Evolutionary conservation across 2,888 invertebrate species (phyloP).

Genomic region (Stenchaetothrips biformis): DNA sequence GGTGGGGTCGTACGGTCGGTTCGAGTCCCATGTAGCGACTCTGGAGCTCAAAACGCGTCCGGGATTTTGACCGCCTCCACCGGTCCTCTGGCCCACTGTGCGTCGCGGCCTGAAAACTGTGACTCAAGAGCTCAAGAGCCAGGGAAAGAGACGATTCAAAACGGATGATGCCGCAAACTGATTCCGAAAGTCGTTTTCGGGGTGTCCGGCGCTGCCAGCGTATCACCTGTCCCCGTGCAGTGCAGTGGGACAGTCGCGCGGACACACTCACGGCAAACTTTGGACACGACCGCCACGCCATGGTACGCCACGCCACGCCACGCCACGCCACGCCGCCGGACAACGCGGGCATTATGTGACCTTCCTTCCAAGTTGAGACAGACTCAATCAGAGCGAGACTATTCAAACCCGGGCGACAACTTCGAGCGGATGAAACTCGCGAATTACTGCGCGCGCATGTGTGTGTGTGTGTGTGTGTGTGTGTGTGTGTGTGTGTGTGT

Average conservation of each 20-base stretch:
- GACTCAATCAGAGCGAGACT: background rate
- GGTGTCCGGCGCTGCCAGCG: background rate
- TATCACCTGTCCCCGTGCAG: background rate
- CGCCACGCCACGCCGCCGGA: background rate
- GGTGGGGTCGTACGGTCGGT: no score
- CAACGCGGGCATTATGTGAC: background rate
- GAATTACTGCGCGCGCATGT: background rate
- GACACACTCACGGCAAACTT: background rate
- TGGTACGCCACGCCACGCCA: background rate
- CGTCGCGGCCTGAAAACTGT: no score
- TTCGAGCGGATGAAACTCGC: background rate
- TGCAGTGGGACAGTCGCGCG: background rate
- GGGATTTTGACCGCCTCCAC: no score
- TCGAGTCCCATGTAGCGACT: no score
- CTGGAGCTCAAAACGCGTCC: no score
- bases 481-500: background rate
- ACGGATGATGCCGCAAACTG: no score
- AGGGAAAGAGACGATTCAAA: no score
- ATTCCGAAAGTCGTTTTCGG: no score
- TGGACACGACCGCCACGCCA: background rate
- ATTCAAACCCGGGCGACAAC: background rate
- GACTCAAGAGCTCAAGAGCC: no score
- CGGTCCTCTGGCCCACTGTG: no score
- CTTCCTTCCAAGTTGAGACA: constrained; percentile 16
- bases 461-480: background rate